A percentile compares a stretch with the other conserved stretches of the same genome.
Conservation (phyloP, 2,113 vertebrate species). For the Osmerus mordax region DNA sequence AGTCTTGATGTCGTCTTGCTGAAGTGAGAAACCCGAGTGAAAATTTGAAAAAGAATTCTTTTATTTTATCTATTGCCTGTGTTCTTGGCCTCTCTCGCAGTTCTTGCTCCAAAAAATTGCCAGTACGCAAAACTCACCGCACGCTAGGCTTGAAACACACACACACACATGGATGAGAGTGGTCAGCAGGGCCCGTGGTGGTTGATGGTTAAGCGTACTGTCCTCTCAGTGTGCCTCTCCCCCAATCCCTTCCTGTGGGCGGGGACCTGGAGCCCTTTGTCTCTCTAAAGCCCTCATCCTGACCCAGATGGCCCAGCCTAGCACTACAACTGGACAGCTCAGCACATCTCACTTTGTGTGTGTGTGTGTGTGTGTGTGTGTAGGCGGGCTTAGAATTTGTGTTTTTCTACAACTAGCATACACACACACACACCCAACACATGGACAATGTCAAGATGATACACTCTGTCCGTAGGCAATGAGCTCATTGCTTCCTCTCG, state of each 20-base stretch:
- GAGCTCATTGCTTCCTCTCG: slow-evolving; percentile 35
- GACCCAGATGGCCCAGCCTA: slow-evolving; percentile 71
- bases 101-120: too few relatives aligned
- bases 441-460: slow-evolving; percentile 35
- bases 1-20: too few relatives aligned
- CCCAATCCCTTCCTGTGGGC: slow-evolving; percentile 9
- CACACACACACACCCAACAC: neutral
- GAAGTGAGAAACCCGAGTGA: too few relatives aligned
- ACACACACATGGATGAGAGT: slow-evolving; percentile 3
- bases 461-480: slow-evolving; percentile 26
- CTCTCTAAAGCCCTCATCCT: slow-evolving; percentile 77
- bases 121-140: too few relatives aligned
- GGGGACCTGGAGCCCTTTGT: slow-evolving; percentile 14
- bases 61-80: too few relatives aligned
- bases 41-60: too few relatives aligned
- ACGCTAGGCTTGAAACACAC: neutral
- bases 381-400: neutral
- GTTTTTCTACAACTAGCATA: neutral
- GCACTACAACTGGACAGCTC: slow-evolving; percentile 67
- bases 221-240: neutral
- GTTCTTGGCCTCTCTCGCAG: too few relatives aligned
- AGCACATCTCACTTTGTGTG: slow-evolving; percentile 56
- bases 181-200: neutral
- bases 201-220: neutral
- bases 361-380: slow-evolving; percentile 18